Percentiles rank a stretch among this genome's conserved stretches.
Conservation (phyloP, 2,113 vertebrate genomes). For the Caranx ignobilis region DNA sequence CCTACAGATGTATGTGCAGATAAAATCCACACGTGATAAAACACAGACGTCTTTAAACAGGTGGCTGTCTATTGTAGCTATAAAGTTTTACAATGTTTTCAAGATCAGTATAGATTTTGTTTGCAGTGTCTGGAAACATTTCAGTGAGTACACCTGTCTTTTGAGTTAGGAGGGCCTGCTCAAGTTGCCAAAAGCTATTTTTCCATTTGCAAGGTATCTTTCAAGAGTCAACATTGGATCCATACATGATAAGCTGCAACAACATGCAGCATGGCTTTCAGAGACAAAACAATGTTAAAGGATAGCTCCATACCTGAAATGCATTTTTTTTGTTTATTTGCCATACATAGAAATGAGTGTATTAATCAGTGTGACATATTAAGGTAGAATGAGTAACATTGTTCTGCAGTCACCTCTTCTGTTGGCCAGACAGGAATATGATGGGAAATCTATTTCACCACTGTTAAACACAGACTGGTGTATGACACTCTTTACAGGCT, state of each 20-base stretch:
- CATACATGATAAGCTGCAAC: slow-evolving; percentile 11
- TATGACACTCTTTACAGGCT: neutral
- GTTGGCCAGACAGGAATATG: neutral
- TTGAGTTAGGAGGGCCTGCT: slow-evolving; percentile 16
- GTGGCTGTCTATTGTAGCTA: neutral
- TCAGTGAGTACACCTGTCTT: slow-evolving; percentile 49
- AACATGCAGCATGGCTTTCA: neutral
- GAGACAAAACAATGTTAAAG: neutral
- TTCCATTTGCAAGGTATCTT: slow-evolving; percentile 27
- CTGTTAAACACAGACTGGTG: neutral
- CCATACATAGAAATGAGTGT: too few species aligned
- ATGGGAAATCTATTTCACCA: neutral
- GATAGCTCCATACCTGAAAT: neutral
- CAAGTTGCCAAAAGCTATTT: slow-evolving; percentile 22
- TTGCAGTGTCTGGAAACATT: slow-evolving; percentile 35
- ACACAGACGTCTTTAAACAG: neutral
- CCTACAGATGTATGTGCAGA: neutral
- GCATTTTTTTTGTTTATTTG: neutral
- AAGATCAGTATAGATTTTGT: slow-evolving; percentile 40
- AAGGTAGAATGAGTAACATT: neutral
- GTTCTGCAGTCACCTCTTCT: neutral
- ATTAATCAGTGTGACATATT: neutral
- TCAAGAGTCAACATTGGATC: slow-evolving; percentile 10
- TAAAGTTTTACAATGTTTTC: slow-evolving; percentile 5
- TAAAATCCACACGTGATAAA: neutral